These are phyloP conservation scores for Siniperca knerii DNA, from an alignment of 2,113 vertebrate species.

Conservation along the genomic window DNA sequence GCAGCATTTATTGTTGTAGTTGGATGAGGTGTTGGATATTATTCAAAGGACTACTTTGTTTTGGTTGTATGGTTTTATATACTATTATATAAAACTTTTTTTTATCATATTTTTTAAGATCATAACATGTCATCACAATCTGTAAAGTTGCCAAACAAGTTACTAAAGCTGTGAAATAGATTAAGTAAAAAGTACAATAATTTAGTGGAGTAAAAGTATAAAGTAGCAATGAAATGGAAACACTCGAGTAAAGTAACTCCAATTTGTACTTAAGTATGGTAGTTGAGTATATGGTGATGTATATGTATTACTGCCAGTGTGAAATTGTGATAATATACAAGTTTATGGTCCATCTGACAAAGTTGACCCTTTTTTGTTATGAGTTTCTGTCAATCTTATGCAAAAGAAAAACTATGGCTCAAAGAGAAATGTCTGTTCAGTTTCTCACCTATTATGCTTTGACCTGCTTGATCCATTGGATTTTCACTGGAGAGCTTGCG, in stretches of 20 bases:
- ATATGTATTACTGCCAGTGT: neutral
- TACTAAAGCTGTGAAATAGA: neutral
- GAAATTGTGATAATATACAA: neutral
- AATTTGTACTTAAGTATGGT: neutral
- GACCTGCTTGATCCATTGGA: slow-evolving; percentile 38
- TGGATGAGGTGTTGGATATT: neutral
- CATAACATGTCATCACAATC: neutral
- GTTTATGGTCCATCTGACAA: neutral
- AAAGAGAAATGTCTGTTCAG: slow-evolving; percentile 27
- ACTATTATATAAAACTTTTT: neutral
- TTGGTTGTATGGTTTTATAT: neutral
- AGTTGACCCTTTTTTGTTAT: neutral
- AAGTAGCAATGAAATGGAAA: neutral
- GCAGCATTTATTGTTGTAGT: neutral
- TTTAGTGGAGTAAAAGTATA: neutral
- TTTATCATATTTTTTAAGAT: neutral
- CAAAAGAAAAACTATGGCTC: slow-evolving; percentile 33
- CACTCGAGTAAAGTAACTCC: neutral
- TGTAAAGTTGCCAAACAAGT: neutral
- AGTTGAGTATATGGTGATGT: neutral
- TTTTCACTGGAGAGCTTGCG: slow-evolving; percentile 26
- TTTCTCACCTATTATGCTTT: slow-evolving; percentile 46
- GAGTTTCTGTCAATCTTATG: slow-evolving; percentile 25
- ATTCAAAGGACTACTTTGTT: neutral
- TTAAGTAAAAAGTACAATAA: neutral